Evolutionary conservation across 2,797 vertebrate species (phyloP).

Genomic region (Micropoecilia bifurca): DNA sequence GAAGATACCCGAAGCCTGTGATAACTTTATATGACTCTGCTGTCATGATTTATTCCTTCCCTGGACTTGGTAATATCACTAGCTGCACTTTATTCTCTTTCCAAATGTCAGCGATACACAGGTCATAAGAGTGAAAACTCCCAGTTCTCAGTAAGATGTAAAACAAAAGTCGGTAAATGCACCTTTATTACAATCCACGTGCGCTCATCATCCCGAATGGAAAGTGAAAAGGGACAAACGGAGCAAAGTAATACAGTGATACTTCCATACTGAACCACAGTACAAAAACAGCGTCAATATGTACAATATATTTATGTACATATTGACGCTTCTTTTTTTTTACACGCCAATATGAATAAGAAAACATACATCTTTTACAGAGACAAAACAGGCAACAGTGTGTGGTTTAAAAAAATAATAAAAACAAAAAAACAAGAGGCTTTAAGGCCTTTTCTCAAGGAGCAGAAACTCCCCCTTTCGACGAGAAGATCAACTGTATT

Average conservation of each 20-base stretch:
- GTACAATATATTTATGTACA: constrained; percentile 85
- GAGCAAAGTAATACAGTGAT: constrained; percentile 68
- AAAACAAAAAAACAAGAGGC: constrained; percentile 10
- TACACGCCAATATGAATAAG: constrained; percentile 79
- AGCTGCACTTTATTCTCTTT: neutral
- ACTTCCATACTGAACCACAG: constrained; percentile 73
- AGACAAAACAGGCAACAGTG: constrained; percentile 76
- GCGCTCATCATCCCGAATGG: constrained; percentile 68
- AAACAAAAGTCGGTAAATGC: constrained; percentile 73
- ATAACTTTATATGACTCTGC: neutral
- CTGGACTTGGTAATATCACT: neutral
- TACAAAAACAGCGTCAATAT: constrained; percentile 83
- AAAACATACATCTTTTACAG: constrained; percentile 82
- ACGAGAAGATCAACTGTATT: constrained; percentile 39
- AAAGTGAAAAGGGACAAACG: constrained; percentile 64
- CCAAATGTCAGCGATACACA: neutral
- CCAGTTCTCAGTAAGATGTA: neutral
- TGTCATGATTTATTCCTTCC: neutral
- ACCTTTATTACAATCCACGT: constrained; percentile 82
- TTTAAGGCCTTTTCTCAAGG: constrained; percentile 39
- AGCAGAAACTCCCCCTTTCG: constrained; percentile 39
- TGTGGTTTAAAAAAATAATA: constrained; percentile 46
- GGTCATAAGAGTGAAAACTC: neutral
- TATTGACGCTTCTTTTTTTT: constrained; percentile 59
- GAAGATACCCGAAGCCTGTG: neutral